A percentile compares a stretch with the other conserved stretches of the same genome.
Evolutionary conservation across 2,113 vertebrate species (phyloP).

Genomic region (Xiphophorus couchianus): DNA sequence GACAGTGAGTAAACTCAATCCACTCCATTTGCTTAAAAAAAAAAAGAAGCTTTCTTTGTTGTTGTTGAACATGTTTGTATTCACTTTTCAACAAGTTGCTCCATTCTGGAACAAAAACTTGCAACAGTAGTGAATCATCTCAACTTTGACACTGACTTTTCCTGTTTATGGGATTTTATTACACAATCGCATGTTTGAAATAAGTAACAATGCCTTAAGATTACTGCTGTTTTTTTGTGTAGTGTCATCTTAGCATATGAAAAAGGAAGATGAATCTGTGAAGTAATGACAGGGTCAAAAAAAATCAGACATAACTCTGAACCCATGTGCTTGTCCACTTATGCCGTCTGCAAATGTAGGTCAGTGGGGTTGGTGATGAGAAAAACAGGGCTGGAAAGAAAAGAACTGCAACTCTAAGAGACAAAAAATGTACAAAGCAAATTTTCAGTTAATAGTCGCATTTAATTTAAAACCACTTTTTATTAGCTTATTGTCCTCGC

Average conservation of each 20-base stretch:
- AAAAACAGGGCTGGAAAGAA: not conserved
- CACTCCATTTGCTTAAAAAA: not conserved
- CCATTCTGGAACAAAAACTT: no score
- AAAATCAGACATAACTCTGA: not conserved
- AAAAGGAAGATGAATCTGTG: not conserved
- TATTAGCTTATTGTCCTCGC: no score
- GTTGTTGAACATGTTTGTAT: no score
- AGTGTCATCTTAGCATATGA: not conserved
- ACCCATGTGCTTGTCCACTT: not conserved
- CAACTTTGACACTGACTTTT: no score
- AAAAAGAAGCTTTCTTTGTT: not conserved
- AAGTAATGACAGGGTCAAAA: not conserved
- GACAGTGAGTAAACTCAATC: slow-evolving; percentile 85
- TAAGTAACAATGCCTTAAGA: no score
- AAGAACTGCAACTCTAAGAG: not conserved
- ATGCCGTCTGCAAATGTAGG: slow-evolving; percentile 59
- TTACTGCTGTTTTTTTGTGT: not conserved
- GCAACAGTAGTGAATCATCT: no score
- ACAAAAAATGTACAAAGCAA: not conserved
- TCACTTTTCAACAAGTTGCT: no score
- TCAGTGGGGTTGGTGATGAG: slow-evolving; percentile 54
- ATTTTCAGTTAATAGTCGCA: not conserved
- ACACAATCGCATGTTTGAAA: no score
- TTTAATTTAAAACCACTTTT: no score
- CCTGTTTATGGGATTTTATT: no score